phyloP scores from a whole-genome alignment of 2,797 vertebrate genomes.

The Falco berigora region DNA sequence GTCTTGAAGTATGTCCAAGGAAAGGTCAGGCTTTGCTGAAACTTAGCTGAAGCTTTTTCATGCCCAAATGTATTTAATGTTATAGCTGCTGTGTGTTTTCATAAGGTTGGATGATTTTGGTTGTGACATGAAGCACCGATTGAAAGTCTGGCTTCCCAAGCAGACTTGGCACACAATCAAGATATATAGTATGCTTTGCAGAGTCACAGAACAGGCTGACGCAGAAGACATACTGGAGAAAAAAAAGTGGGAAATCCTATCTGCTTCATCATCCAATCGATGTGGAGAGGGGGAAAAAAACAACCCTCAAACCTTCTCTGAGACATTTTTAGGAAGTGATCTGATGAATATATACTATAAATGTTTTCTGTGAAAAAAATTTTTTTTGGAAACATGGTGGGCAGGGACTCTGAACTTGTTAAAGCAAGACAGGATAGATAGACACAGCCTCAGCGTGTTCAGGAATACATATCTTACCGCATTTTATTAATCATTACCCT shows the following conservation, averaged over 20 bases:
- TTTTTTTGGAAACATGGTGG: not conserved
- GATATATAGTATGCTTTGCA: constrained; percentile 31
- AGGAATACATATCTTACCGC: no score
- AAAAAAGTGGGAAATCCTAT: constrained; percentile 34
- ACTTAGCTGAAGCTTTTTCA: constrained; percentile 4
- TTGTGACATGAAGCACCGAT: not conserved
- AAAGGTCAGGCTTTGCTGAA: constrained; percentile 6
- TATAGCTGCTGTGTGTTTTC: not conserved
- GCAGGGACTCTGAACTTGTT: not conserved
- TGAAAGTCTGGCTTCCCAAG: constrained; percentile 23
- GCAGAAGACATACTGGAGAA: not conserved
- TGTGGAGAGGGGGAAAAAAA: not conserved
- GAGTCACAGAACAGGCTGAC: constrained; percentile 36
- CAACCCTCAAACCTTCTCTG: not conserved
- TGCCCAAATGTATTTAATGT: not conserved
- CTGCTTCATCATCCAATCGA: not conserved
- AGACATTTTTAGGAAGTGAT: constrained; percentile 26
- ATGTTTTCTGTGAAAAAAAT: not conserved
- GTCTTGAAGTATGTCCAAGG: constrained; percentile 32
- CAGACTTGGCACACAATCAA: constrained; percentile 1
- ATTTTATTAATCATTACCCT: not conserved
- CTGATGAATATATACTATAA: not conserved
- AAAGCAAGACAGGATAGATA: not conserved
- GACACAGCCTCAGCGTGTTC: not conserved
- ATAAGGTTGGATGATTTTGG: not conserved